A percentile compares a stretch with the other conserved stretches of the same genome.
Evolutionary conservation across 1,140 invertebrate species (phyloP).

Genomic region (Paraescarpia echinospica): DNA sequence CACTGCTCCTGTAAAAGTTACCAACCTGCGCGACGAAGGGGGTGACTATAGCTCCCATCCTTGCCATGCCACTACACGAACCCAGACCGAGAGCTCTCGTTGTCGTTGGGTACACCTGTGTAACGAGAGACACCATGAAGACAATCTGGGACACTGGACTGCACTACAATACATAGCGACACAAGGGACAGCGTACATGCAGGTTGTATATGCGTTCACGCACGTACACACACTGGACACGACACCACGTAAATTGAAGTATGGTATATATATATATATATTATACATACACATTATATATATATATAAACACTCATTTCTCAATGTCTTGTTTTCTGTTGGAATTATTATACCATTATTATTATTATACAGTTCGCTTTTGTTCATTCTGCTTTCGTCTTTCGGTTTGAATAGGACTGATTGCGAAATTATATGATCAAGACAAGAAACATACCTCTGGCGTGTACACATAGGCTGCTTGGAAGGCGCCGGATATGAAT

Average conservation of each 20-base stretch:
- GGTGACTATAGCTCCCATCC: constrained; percentile 88
- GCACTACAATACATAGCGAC: not conserved
- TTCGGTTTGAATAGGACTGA: no score
- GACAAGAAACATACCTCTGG: constrained; percentile 45
- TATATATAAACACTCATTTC: no score
- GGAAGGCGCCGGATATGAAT: constrained; percentile 89
- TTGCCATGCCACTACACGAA: constrained; percentile 84
- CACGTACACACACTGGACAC: not conserved
- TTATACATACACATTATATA: no score
- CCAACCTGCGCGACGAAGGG: constrained; percentile 88
- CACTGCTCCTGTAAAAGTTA: not conserved
- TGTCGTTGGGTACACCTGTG: constrained; percentile 81
- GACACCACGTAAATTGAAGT: no score
- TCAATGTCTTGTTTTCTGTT: no score
- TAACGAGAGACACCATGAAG: not conserved
- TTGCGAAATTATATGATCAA: no score
- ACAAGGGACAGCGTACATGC: no score
- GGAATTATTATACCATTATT: no score
- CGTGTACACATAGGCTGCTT: constrained; percentile 91
- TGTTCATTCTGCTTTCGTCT: no score
- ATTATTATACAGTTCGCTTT: no score
- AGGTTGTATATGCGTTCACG: not conserved
- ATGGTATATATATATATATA: no score
- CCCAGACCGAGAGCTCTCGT: constrained; percentile 84
- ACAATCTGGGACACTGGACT: not conserved